Percentiles rank a stretch among this genome's conserved stretches.
These are phyloP conservation scores for Orthosia incerta DNA, from an alignment of 2,888 invertebrate genomes.

Conservation along the genomic window DNA sequence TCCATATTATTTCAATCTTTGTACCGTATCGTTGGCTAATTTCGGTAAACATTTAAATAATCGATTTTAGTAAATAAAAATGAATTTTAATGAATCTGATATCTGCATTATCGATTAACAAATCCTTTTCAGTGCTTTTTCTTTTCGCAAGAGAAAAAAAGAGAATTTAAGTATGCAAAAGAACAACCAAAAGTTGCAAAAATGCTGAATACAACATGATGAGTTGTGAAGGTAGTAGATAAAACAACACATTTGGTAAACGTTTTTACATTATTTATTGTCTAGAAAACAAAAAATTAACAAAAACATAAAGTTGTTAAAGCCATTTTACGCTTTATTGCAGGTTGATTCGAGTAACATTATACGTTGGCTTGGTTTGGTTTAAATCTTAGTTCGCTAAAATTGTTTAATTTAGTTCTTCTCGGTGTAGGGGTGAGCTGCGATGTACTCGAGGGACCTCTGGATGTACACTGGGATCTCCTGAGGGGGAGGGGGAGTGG, in stretches of 20 bases:
- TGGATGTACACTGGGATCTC: slow-evolving; percentile 87
- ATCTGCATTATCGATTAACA: slow-evolving; percentile 34
- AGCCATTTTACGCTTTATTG: slow-evolving; percentile 64
- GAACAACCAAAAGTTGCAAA: too few species aligned
- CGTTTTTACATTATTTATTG: slow-evolving; percentile 69
- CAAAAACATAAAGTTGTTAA: slow-evolving; percentile 65
- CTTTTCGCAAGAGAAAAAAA: not conserved
- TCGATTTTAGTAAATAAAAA: slow-evolving; percentile 8
- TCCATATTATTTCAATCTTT: slow-evolving; percentile 8
- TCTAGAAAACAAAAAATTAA: slow-evolving; percentile 66
- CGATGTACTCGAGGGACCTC: slow-evolving; percentile 85
- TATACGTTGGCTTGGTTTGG: slow-evolving; percentile 50
- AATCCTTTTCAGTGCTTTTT: not conserved
- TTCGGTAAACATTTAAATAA: slow-evolving; percentile 31
- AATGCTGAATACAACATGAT: not conserved
- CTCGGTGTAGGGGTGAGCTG: slow-evolving; percentile 82
- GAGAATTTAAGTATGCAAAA: not conserved
- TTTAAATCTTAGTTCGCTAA: slow-evolving; percentile 30
- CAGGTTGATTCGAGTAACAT: slow-evolving; percentile 24
- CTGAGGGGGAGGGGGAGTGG: slow-evolving; percentile 80
- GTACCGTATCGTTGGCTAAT: too few species aligned
- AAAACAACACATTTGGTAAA: slow-evolving; percentile 53
- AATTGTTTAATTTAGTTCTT: slow-evolving; percentile 51
- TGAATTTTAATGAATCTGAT: slow-evolving; percentile 23
- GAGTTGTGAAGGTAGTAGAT: not conserved